These are phyloP conservation scores for Leptoclinus maculatus DNA, from an alignment of 2,797 vertebrate species.

Conservation along the genomic window DNA sequence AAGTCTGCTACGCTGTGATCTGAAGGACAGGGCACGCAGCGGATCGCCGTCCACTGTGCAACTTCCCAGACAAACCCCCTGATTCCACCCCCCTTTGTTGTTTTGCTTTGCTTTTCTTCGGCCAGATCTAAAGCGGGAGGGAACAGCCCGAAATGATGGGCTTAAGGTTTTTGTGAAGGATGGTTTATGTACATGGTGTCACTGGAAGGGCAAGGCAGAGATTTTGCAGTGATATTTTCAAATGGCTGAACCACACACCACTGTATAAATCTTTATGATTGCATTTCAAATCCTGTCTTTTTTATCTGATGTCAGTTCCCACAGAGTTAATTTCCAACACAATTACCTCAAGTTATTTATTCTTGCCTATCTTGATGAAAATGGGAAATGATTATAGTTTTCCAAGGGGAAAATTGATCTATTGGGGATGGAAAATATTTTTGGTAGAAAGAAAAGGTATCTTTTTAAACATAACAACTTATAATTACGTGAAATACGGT, in stretches of 20 bases:
- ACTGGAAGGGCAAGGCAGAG: slow-evolving; percentile 82
- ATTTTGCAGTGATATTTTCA: slow-evolving; percentile 77
- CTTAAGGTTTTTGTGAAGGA: slow-evolving; percentile 63
- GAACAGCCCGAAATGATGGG: slow-evolving; percentile 62
- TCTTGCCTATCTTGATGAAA: slow-evolving; percentile 46
- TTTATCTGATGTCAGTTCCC: slow-evolving; percentile 57
- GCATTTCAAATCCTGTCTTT: slow-evolving; percentile 54
- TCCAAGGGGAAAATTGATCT: background rate
- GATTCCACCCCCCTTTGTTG: slow-evolving; percentile 60
- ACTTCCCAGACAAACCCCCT: slow-evolving; percentile 55
- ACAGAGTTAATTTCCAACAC: slow-evolving; percentile 51
- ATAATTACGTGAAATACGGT: slow-evolving; percentile 1
- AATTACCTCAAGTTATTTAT: slow-evolving; percentile 43
- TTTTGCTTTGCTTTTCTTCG: slow-evolving; percentile 73
- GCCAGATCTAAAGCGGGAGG: slow-evolving; percentile 75
- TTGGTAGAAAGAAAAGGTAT: slow-evolving; percentile 25
- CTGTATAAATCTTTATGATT: slow-evolving; percentile 61
- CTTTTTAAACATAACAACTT: slow-evolving; percentile 2
- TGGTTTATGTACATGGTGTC: slow-evolving; percentile 84
- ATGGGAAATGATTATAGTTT: slow-evolving; percentile 33
- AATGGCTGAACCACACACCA: slow-evolving; percentile 46
- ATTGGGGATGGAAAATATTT: slow-evolving; percentile 20
- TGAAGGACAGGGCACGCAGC: slow-evolving; percentile 61
- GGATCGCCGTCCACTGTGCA: slow-evolving; percentile 33
- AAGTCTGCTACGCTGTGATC: slow-evolving; percentile 75